A percentile compares a stretch with the other conserved stretches of the same genome.
phyloP scores from a whole-genome alignment of 2,888 invertebrate genomes.

The Lycaena phlaeas region DNA sequence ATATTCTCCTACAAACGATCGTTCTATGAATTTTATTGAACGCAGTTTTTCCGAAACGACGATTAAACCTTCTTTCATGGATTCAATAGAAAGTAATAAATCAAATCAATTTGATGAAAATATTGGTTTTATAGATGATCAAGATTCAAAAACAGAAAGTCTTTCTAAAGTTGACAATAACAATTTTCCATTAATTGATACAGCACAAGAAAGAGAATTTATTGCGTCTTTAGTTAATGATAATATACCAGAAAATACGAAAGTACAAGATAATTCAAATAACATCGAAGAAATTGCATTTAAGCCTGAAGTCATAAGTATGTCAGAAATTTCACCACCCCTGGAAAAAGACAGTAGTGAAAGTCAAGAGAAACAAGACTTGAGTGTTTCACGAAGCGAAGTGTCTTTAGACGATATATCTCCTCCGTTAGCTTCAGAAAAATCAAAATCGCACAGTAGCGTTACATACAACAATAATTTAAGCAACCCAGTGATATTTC shows the following conservation, averaged over 20 bases:
- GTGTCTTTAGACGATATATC: conserved; percentile 34
- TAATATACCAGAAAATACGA: conserved; percentile 16
- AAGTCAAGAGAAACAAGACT: conserved; percentile 13
- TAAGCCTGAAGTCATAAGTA: conserved; percentile 36
- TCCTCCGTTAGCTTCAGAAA: conserved; percentile 41
- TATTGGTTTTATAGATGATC: conserved; percentile 25
- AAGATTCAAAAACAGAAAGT: conserved; percentile 23
- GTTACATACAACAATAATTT: conserved; percentile 10
- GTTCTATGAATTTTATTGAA: conserved; percentile 74
- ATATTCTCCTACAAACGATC: conserved; percentile 51
- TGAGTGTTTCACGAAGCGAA: conserved; percentile 17
- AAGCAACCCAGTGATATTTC: conserved; percentile 21
- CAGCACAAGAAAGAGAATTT: conserved; percentile 26
- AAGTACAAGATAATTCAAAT: conserved; percentile 22
- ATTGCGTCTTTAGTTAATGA: conserved; percentile 25
- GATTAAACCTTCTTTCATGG: conserved; percentile 33
- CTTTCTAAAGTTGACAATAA: conserved; percentile 21
- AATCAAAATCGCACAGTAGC: conserved; percentile 25
- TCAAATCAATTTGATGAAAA: conserved; percentile 18
- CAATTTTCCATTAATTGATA: conserved; percentile 17
- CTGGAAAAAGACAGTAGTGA: conserved; percentile 30
- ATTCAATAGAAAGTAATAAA: conserved; percentile 12
- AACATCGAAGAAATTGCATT: conserved; percentile 23
- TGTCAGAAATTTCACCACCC: conserved; percentile 46
- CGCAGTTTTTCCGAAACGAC: conserved; percentile 52